Evolutionary conservation across 2,113 vertebrate species (phyloP).

Genomic region (Rafetus swinhoei): DNA sequence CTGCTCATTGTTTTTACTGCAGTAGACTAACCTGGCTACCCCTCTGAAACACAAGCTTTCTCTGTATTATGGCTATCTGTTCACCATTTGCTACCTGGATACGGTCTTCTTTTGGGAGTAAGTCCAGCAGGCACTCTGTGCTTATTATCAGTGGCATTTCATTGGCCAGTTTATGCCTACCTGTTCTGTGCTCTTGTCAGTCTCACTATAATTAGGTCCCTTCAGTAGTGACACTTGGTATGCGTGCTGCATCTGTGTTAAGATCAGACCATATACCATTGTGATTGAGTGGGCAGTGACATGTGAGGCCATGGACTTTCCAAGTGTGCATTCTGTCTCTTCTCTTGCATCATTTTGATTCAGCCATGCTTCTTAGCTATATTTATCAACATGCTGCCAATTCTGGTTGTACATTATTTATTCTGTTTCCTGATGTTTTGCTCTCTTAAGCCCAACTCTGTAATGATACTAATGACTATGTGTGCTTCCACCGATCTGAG

Average conservation of each 20-base stretch:
- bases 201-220: background rate
- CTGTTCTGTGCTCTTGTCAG: background rate
- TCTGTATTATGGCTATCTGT: background rate
- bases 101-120: background rate
- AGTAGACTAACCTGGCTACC: too few relatives aligned
- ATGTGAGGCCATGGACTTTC: background rate
- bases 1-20: too few relatives aligned
- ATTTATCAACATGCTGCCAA: background rate
- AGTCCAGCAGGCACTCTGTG: background rate
- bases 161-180: background rate
- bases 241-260: background rate
- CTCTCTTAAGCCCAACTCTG: background rate
- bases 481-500: background rate
- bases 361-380: background rate
- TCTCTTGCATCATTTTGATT: background rate
- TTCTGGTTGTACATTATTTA: background rate
- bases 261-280: background rate
- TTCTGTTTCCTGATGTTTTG: background rate
- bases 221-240: background rate
- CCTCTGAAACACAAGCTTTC: background rate
- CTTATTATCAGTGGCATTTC: background rate
- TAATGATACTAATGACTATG: background rate
- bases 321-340: background rate
- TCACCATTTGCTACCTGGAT: background rate
- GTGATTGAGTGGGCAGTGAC: background rate